Base-by-base conservation (phyloP, 2,113 vertebrate genomes). In the Pteropus alecto region DNA sequence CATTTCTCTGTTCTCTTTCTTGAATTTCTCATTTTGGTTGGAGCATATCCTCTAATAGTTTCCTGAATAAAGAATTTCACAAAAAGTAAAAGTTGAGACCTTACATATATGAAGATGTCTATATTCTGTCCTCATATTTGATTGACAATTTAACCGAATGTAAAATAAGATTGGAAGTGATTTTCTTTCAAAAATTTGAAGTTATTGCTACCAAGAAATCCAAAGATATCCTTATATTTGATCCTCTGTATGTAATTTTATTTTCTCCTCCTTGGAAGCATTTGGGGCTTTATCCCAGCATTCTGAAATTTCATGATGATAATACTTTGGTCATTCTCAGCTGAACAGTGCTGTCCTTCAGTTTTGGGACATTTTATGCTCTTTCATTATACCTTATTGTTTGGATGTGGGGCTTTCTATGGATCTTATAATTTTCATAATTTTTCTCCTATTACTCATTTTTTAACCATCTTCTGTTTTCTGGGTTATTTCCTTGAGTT, bases 11-110 rank as follows among this genome's bases (percentile, higher is more conserved):
- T 78, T 89, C 71, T 74, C n/a, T 82, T 87, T 91, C 54, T 84
- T 84, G 35, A 71, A 83, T 77, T 92, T 71, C 10, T 84, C 56
- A 58, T 94, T 92, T 90, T 87, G 18, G 30, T 92, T 92, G 22
- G 67, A 76, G 12, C 56, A 26, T 22, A 84, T 77, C 51, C 30
- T 87, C 19, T 71, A 16, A 71, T 71, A 46, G 16, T 82, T 93
- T 65, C 41, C 76, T 87, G 28, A 86, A 26, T 82, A 76, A 90
- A 65, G 38, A 61, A 68, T 90, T 14, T n/a, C 38, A 51, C 48
- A 24, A 73, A 19, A 95, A 35, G 35, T 41, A 30, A 96, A 82
- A 58, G 77, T 60, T 93, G 54, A 93, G 60, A n/a, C 38, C 51
- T 68, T 82, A 2, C 24, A 71, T 28, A 13, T 90, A 63, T 63